These are phyloP conservation scores for Antechinus flavipes DNA, from an alignment of 2,113 vertebrate species.

Conservation along the genomic window DNA sequence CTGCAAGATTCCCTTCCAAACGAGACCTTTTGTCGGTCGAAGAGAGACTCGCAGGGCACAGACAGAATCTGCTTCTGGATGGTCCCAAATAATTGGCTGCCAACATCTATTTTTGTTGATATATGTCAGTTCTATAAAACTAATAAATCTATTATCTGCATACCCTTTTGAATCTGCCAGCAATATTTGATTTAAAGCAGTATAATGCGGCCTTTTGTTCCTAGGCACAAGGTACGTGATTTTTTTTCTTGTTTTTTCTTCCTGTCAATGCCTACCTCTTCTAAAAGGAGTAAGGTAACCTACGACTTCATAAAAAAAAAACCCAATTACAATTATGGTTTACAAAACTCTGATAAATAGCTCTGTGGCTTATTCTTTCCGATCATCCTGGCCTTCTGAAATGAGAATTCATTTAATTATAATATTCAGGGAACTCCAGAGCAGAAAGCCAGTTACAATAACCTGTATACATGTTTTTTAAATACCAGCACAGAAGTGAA, in stretches of 20 bases:
- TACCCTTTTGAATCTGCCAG: conserved; percentile 16
- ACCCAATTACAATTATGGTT: conserved; percentile 30
- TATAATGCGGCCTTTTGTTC: neutral
- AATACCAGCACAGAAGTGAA: conserved; percentile 37
- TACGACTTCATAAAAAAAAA: conserved; percentile 55
- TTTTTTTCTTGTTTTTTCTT: neutral
- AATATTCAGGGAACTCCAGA: conserved; percentile 33
- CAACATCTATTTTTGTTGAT: conserved; percentile 65
- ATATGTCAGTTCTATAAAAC: conserved; percentile 44
- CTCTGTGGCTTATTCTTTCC: conserved; percentile 28
- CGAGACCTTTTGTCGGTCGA: conserved; percentile 46
- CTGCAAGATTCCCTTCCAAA: conserved; percentile 12
- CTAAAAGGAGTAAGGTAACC: conserved; percentile 31
- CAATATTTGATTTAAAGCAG: conserved; percentile 32
- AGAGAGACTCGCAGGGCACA: conserved; percentile 30
- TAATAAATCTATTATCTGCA: conserved; percentile 45
- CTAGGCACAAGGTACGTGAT: neutral
- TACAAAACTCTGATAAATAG: conserved; percentile 33
- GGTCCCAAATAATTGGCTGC: conserved; percentile 70
- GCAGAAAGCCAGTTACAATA: conserved; percentile 53
- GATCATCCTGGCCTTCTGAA: conserved; percentile 54
- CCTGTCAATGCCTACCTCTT: neutral
- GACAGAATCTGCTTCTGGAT: conserved; percentile 27
- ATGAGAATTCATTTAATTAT: conserved; percentile 71
- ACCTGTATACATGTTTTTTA: conserved; percentile 14